Base-by-base conservation (phyloP, 1,140 invertebrate genomes). In the Gryllus bimaculatus region DNA sequence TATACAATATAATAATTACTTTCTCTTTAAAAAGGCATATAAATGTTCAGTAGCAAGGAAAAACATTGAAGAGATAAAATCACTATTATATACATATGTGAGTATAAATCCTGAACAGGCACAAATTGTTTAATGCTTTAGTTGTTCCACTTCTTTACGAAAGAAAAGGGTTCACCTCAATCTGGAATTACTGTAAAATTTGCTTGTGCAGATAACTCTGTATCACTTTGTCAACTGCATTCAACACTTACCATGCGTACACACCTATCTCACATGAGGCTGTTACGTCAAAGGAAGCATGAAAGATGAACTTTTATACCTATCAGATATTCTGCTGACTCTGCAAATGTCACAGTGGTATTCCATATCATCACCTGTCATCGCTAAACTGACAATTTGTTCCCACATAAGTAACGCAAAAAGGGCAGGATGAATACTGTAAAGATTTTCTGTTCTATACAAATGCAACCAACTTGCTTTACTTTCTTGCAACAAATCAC, bases 81-180 rank as follows among this genome's bases (percentile, higher is more conserved):
- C 54, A 66, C 54, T 66, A 66, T 66, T 66, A 66, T 66, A 66
- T 66, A 66, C 54, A 66, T 66, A 66, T 66, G 18, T 18, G 10
- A 66, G 54, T 66, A 66, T 66, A 66, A 66, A 66, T 66, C 54
- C 54, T 66, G 54, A 66, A 66, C 54, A 66, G 54, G 54, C 54
- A 66, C 54, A 66, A 66, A 66, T 18, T 66, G 54, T 18, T 39
- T 39, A 39, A 39, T 66, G 54, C 54, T 66, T 39, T 66, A 66
- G 18, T 66, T 66, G 54, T 18, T 66, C 54, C 10, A 66, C 54
- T 66, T 18, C 54, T 39, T 39, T 66, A 66, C 10, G 54, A 66
- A 18, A 18, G 18, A 66, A 66, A 66, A 66, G 18, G 10, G 54
- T 66, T 66, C 54, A 66, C 18, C 18, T 66, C 18, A 10, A 66